Percentiles rank a stretch among this genome's conserved stretches.
Conservation (phyloP, 2,797 vertebrate genomes). For the Ctenopoma multispine region DNA sequence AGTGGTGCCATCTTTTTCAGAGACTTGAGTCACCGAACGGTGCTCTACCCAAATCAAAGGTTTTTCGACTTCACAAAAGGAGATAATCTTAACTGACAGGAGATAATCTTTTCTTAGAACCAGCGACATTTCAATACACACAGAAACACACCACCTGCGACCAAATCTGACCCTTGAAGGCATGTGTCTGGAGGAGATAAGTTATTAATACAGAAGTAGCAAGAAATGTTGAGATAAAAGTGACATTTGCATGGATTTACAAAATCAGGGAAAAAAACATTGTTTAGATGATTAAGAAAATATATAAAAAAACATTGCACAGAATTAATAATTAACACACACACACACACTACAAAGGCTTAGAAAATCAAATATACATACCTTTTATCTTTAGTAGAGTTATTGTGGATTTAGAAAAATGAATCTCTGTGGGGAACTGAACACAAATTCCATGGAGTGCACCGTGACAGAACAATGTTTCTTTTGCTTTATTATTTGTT, state of each 20-base stretch:
- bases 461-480: constrained; percentile 30
- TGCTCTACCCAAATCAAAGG: constrained; percentile 30
- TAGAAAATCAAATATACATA: constrained; percentile 64
- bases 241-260: constrained; percentile 39
- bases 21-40: constrained; percentile 30
- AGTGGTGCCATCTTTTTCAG: constrained; percentile 49
- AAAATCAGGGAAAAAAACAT: constrained; percentile 30
- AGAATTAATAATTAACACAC: constrained; percentile 52
- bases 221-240: constrained; percentile 46
- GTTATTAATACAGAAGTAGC: constrained; percentile 40
- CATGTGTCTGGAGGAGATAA: constrained; percentile 54
- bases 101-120: constrained; percentile 56
- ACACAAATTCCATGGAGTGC: constrained; percentile 19
- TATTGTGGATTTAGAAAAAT: constrained; percentile 31
- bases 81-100: constrained; percentile 68
- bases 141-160: constrained; percentile 55
- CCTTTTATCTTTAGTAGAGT: constrained; percentile 59
- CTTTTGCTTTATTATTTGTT: constrained; percentile 23
- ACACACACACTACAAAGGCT: constrained; percentile 51
- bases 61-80: constrained; percentile 42
- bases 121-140: constrained; percentile 39
- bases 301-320: constrained; percentile 33
- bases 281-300: constrained; percentile 37
- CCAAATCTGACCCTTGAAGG: constrained; percentile 42
- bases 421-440: constrained; percentile 17